phyloP scores from a whole-genome alignment of 2,888 invertebrate species.

The Ceramica pisi region DNA sequence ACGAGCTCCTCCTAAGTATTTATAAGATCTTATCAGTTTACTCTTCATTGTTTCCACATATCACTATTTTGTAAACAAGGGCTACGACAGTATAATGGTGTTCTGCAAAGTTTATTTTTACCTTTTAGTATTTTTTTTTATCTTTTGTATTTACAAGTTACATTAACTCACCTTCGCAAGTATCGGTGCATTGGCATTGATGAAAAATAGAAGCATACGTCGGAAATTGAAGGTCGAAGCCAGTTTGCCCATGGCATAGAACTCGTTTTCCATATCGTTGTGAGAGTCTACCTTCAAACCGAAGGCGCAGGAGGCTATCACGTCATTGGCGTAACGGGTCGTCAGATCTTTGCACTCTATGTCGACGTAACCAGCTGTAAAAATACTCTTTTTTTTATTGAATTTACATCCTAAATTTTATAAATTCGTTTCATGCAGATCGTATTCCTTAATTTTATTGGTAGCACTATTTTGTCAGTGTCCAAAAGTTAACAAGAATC shows the following conservation, averaged over 20 bases:
- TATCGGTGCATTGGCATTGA: slow-evolving; percentile 63
- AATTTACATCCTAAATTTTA: too few species aligned
- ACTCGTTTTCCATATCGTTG: slow-evolving; percentile 87
- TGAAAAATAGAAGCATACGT: slow-evolving; percentile 68
- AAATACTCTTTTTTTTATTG: background rate
- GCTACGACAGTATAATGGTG: background rate
- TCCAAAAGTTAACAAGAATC: too few species aligned
- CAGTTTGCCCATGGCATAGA: slow-evolving; percentile 88
- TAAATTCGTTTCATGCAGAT: too few species aligned
- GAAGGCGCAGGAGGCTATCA: slow-evolving; percentile 89
- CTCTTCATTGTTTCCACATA: background rate
- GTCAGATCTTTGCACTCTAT: slow-evolving; percentile 85
- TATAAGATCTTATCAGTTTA: too few species aligned
- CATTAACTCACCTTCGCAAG: slow-evolving; percentile 66
- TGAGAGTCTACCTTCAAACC: slow-evolving; percentile 90
- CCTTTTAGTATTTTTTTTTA: background rate
- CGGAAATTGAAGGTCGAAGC: slow-evolving; percentile 75
- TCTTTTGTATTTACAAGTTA: background rate
- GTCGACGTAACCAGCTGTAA: slow-evolving; percentile 70
- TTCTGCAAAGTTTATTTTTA: background rate
- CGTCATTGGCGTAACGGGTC: slow-evolving; percentile 87
- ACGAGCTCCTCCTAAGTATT: too few species aligned
- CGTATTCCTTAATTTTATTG: too few species aligned
- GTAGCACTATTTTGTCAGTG: too few species aligned
- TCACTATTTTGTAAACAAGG: background rate